Conservation (phyloP, 37 sponge, comb jelly and placozoan species). For the Theonella swinhoei region DNA sequence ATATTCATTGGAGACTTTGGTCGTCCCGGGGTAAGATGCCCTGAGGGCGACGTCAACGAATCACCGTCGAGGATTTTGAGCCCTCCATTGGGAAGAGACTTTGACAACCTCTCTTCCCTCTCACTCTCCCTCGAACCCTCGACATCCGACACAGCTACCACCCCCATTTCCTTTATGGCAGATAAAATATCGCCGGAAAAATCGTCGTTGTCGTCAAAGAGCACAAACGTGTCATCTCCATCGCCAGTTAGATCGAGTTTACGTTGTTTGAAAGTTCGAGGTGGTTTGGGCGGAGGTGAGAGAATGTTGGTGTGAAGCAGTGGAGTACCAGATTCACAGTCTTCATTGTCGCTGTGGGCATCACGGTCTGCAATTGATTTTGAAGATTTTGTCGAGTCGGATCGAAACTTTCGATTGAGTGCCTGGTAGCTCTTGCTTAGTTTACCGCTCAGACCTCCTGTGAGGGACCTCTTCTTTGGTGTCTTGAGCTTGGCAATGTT, state of each 20-base stretch:
- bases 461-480: not conserved
- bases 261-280: constrained; percentile 45
- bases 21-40: not conserved
- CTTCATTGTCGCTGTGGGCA: constrained; percentile 45
- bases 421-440: constrained; percentile 3
- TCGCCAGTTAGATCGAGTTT: not conserved
- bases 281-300: constrained; percentile 52
- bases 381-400: not conserved
- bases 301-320: constrained; percentile 14
- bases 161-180: constrained; percentile 40
- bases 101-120: not conserved
- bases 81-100: not conserved
- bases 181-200: constrained; percentile 39
- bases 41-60: not conserved
- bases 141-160: not conserved
- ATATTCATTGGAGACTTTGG: not conserved
- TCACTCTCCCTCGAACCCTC: not conserved
- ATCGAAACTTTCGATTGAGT: not conserved
- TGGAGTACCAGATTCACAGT: constrained; percentile 8
- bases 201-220: constrained; percentile 1
- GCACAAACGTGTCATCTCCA: not conserved
- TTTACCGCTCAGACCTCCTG: constrained; percentile 5
- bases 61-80: not conserved
- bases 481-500: constrained; percentile 20
- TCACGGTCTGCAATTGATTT: not conserved